A percentile compares a stretch with the other conserved stretches of the same genome.
phyloP scores from a whole-genome alignment of 2,113 vertebrate genomes.

The Pollachius pollachius region DNA sequence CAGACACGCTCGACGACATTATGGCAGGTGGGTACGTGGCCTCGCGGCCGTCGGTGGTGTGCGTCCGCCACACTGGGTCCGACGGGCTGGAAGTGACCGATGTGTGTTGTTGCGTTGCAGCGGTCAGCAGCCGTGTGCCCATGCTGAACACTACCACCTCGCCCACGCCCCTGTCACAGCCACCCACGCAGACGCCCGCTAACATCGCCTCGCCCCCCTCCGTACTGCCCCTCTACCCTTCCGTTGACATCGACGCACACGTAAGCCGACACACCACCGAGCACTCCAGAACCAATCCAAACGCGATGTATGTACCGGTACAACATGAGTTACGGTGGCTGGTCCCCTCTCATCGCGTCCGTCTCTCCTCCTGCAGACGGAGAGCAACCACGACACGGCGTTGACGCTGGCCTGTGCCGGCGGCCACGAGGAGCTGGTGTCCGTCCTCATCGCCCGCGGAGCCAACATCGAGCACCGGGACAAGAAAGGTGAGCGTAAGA shows the following conservation, averaged over 20 bases:
- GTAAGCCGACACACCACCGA: slow-evolving; percentile 70
- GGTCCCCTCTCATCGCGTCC: slow-evolving; percentile 9
- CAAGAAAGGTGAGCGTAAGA: slow-evolving; percentile 85
- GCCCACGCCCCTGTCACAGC: slow-evolving; percentile 74
- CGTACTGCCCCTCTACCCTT: slow-evolving; percentile 89
- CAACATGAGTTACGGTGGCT: neutral
- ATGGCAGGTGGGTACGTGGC: slow-evolving; percentile 87
- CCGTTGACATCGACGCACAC: slow-evolving; percentile 96
- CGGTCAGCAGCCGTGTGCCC: slow-evolving; percentile 93
- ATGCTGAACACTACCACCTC: slow-evolving; percentile 83
- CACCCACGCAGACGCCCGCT: slow-evolving; percentile 78
- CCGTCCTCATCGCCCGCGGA: slow-evolving; percentile 92
- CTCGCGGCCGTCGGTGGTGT: neutral
- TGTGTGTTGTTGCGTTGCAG: slow-evolving; percentile 65
- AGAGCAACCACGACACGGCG: slow-evolving; percentile 98
- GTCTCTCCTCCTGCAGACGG: slow-evolving; percentile 77
- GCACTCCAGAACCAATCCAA: neutral
- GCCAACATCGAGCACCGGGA: slow-evolving; percentile 98
- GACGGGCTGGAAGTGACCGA: neutral
- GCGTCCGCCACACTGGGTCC: neutral
- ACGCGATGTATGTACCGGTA: too few species aligned
- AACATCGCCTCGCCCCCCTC: slow-evolving; percentile 83
- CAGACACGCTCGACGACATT: slow-evolving; percentile 99
- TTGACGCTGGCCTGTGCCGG: slow-evolving; percentile 95
- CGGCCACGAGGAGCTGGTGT: slow-evolving; percentile 96